Percentiles rank a stretch among this genome's conserved stretches.
phyloP scores from a whole-genome alignment of 1,140 invertebrate species.

The Elymnias hypermnestra region DNA sequence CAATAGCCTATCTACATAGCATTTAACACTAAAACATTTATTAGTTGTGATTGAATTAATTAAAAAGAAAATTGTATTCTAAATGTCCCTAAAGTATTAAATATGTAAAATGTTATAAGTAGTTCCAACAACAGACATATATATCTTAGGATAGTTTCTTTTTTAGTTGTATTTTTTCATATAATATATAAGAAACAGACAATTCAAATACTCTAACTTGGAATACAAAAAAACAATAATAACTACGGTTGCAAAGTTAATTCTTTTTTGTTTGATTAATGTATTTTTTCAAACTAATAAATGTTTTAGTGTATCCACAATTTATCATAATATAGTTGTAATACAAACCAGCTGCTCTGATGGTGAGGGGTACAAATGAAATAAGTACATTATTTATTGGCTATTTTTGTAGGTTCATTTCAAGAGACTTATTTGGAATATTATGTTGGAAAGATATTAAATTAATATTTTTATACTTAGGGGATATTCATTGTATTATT shows the following conservation, averaged over 20 bases:
- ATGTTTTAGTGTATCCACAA: conserved; percentile 7
- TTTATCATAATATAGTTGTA: conserved; percentile 23
- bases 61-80: neutral
- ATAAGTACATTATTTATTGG: conserved; percentile 58
- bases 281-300: too few species aligned
- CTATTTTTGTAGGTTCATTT: conserved; percentile 65
- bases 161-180: too few species aligned
- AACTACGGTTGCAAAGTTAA: too few species aligned
- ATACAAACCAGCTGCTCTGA: conserved; percentile 66
- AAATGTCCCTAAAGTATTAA: too few species aligned
- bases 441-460: conserved; percentile 59
- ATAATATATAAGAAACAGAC: too few species aligned
- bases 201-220: too few species aligned
- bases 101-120: too few species aligned
- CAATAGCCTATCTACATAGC: conserved; percentile 22
- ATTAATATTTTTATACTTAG: conserved; percentile 74
- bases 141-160: too few species aligned
- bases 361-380: conserved; percentile 68
- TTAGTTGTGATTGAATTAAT: conserved; percentile 9
- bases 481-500: conserved; percentile 24
- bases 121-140: too few species aligned
- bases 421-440: conserved; percentile 41
- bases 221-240: too few species aligned
- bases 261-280: too few species aligned
- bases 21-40: conserved; percentile 26